These are phyloP conservation scores for Daboia siamensis DNA, from an alignment of 2,113 vertebrate genomes.

Conservation along the genomic window DNA sequence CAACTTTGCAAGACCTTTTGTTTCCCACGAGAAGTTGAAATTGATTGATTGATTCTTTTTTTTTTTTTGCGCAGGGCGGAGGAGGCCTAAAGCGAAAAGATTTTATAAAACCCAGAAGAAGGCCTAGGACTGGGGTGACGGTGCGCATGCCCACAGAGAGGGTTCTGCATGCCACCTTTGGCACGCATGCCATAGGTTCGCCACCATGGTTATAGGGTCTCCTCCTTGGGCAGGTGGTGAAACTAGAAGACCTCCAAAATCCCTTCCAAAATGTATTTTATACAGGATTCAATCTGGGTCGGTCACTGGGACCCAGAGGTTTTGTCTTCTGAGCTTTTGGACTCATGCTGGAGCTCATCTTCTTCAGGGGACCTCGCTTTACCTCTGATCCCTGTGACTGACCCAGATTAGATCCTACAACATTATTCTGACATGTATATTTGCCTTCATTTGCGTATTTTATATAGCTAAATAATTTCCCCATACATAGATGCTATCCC, in stretches of 20 bases:
- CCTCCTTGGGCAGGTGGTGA: too few relatives aligned
- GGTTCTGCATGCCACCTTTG: too few relatives aligned
- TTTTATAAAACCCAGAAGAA: too few relatives aligned
- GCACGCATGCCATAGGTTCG: too few relatives aligned
- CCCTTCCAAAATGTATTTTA: neutral
- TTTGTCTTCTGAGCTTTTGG: neutral
- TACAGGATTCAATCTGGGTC: neutral
- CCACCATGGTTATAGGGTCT: neutral
- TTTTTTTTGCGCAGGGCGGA: too few relatives aligned
- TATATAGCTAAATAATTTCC: neutral
- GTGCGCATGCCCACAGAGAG: too few relatives aligned
- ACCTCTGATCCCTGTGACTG: neutral
- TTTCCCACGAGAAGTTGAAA: too few relatives aligned
- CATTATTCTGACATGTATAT: neutral
- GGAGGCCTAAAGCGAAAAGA: too few relatives aligned
- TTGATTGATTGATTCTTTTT: too few relatives aligned
- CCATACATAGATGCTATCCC: neutral
- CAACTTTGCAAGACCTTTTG: too few relatives aligned
- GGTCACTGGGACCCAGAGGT: neutral
- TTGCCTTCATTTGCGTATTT: neutral
- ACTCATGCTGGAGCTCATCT: neutral
- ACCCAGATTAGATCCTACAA: neutral
- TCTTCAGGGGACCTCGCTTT: neutral
- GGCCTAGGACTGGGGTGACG: too few relatives aligned
- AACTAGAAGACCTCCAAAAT: neutral